Conservation (phyloP, 1,140 invertebrate genomes). For the Drosophila micromelanica region DNA sequence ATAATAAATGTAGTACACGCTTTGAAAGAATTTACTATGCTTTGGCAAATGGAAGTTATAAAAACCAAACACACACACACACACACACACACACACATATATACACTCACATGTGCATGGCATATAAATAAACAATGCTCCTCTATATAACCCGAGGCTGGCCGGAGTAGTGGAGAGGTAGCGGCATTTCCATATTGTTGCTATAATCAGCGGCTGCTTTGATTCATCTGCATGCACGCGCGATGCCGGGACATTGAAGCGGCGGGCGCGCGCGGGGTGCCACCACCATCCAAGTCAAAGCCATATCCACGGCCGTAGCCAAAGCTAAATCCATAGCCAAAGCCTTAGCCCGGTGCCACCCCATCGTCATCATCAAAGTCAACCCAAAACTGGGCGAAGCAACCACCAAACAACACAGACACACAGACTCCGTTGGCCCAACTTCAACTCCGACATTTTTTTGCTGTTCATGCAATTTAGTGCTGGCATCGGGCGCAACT, state of each 20-base stretch:
- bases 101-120: constrained; percentile 41
- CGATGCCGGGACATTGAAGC: constrained; percentile 32
- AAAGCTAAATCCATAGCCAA: constrained; percentile 46
- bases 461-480: constrained; percentile 21
- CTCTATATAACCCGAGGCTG: constrained; percentile 62
- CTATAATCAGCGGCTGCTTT: constrained; percentile 79
- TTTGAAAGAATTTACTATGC: constrained; percentile 81
- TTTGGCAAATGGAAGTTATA: constrained; percentile 79
- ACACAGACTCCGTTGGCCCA: constrained; percentile 41
- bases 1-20: constrained; percentile 80
- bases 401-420: constrained; percentile 30
- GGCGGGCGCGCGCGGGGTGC: constrained; percentile 14
- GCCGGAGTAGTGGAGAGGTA: constrained; percentile 36
- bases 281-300: constrained; percentile 48
- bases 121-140: constrained; percentile 78
- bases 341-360: constrained; percentile 54
- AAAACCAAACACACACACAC: constrained; percentile 62
- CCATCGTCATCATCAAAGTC: constrained; percentile 58
- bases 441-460: constrained; percentile 42
- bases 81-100: constrained; percentile 7
- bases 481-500: neutral
- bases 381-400: constrained; percentile 47
- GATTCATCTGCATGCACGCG: constrained; percentile 75
- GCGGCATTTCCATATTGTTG: constrained; percentile 77
- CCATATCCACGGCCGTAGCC: constrained; percentile 28